Evolutionary conservation across 1,140 invertebrate species (phyloP).

Genomic region (Phthorimaea operculella): DNA sequence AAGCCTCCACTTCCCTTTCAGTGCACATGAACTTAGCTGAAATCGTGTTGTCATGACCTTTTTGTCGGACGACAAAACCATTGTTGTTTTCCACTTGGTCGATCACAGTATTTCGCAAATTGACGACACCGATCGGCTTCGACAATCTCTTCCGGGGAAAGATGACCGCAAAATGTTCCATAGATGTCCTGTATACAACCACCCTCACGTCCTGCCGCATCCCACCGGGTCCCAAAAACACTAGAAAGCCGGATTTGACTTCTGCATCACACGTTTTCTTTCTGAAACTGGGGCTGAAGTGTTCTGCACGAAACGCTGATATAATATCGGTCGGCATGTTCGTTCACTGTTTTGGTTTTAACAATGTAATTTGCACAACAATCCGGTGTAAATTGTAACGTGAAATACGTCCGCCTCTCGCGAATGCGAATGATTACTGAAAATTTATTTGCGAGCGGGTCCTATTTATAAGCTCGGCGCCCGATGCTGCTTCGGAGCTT

Average conservation of each 20-base stretch:
- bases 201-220: constrained; percentile 72
- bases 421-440: constrained; percentile 2
- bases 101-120: constrained; percentile 70
- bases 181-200: constrained; percentile 73
- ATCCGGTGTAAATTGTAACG: constrained; percentile 2
- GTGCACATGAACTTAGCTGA: constrained; percentile 71
- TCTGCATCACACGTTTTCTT: constrained; percentile 70
- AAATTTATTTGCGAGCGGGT: constrained; percentile 3
- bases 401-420: not conserved
- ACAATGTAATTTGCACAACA: constrained; percentile 27
- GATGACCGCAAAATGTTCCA: constrained; percentile 76
- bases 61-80: constrained; percentile 71
- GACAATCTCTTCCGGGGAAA: constrained; percentile 75
- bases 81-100: constrained; percentile 64
- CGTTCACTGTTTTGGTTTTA: constrained; percentile 38
- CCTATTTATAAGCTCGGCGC: constrained; percentile 11
- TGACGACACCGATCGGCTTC: constrained; percentile 72
- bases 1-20: constrained; percentile 71
- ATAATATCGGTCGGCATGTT: constrained; percentile 53
- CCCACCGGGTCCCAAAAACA: constrained; percentile 69
- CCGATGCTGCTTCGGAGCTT: constrained; percentile 5
- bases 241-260: constrained; percentile 73
- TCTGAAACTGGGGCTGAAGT: constrained; percentile 32
- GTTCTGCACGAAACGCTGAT: constrained; percentile 38
- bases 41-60: constrained; percentile 71